Evolutionary conservation across 2,888 invertebrate genomes (phyloP), one percentile per base, ranked within the genome.

Genomic region (Drosophila paranaensis): DNA sequence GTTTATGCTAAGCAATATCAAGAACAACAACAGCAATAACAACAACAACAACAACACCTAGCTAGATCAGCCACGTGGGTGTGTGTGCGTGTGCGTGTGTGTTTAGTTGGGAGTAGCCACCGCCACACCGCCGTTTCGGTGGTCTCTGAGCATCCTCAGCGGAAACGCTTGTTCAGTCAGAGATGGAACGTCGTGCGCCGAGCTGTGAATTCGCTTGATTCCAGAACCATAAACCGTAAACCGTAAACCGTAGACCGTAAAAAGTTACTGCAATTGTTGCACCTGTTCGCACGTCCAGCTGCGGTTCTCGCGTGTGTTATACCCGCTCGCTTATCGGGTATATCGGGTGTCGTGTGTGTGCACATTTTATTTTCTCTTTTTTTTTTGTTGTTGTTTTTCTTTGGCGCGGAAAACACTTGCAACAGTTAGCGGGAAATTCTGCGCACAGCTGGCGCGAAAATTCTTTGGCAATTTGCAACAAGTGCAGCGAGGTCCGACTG

Each of bases 161-260:
- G 82, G 81, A 80, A 85, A 83, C 78, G 76, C 70, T 78, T 83
- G 70, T 83, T 86, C 80, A 86, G 86, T 87, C 80, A 82, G 78
- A 75, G 56, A 80, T 51, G 69, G 86, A 79, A 83, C 86, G 86
- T 72, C 71, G 84, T 74, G 78, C 80, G 67, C 53, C 68, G 70
- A 77, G 75, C 77, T 80, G 75, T 78, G 64, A 72, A 76, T 67
- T 60, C 66, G 78, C 63, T 65, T 53, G 62, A 62, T 14, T 27
- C 27, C 20, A 20, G 20, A 20, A 33, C 53, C 40, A 37, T 14
- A 50, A 33, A 33, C 39, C 5, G 20, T 20, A 20, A 20, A 1
- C 20, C 20, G 27, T 5, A 27, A 5, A 27, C 27, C 27, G 27
- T 27, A 27, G 43, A 55, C 16, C 25, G n/a, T 6, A 30, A 60